These are phyloP conservation scores for Nannobrachium achirus DNA, from an alignment of 2,113 vertebrate genomes.

Conservation along the genomic window DNA sequence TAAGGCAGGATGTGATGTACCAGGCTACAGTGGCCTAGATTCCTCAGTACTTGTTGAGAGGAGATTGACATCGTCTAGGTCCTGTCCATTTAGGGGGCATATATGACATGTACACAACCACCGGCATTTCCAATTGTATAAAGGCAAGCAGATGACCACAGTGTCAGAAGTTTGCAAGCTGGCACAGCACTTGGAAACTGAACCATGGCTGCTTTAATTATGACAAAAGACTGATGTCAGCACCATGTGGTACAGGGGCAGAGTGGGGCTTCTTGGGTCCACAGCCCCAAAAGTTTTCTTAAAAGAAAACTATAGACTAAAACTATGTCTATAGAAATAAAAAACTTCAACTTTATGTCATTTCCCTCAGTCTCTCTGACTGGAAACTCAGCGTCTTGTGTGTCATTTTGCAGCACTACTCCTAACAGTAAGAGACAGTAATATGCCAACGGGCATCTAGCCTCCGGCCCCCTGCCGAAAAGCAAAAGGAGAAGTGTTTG, in stretches of 20 bases:
- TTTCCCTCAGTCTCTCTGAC: no score
- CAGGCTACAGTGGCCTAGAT: slow-evolving; percentile 69
- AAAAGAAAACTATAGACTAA: no score
- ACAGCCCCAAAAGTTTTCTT: no score
- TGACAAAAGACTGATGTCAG: slow-evolving; percentile 42
- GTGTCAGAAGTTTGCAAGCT: slow-evolving; percentile 9
- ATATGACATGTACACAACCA: neutral
- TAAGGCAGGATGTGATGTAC: slow-evolving; percentile 55
- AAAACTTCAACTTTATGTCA: no score
- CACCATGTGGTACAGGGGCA: neutral
- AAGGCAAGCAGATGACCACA: slow-evolving; percentile 22
- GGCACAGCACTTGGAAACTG: slow-evolving; percentile 20
- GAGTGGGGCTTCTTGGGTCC: no score
- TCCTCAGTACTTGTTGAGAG: slow-evolving; percentile 52
- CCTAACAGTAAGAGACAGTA: no score
- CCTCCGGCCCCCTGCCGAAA: no score
- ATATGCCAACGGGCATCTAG: no score
- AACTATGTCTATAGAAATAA: no score
- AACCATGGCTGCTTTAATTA: slow-evolving; percentile 34
- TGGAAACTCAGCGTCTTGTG: no score
- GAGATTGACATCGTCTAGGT: neutral
- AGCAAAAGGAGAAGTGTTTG: no score
- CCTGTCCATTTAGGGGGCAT: neutral
- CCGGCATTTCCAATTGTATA: neutral
- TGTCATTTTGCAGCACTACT: no score